Base-by-base conservation (phyloP, 2,888 invertebrate genomes). In the Stegana nigrithorax region DNA sequence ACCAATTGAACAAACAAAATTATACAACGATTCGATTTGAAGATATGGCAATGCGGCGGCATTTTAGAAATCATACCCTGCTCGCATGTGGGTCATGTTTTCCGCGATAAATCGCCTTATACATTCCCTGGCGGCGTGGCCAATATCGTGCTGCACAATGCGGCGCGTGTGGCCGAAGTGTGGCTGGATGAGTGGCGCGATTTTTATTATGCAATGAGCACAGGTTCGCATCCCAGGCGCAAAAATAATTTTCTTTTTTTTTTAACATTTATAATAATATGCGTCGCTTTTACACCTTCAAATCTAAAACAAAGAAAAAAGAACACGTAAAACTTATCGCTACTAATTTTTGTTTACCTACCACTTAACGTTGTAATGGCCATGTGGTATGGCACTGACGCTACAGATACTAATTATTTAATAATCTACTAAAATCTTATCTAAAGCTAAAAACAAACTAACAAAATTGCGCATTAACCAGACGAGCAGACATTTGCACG, bases 171-270 rank as follows among this genome's bases (percentile, higher is more conserved):
- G 81, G 98, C 98, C 81, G 96, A 97, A 87, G 99, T 99, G 82
- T 99, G 99, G 99, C 94, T 99, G 93, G 99, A 98, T 91, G 97
- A 98, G 87, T 98, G 98, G 95, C 93, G 96, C 87, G 96, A 96
- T 88, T 97, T 97, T 92, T 97, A 96, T 91, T 97, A 96, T 92
- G 95, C 95, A 88, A 96, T 97, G 94, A 97, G 96, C 88, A 94
- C 96, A 94, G 96, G 96, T 96, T 92, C 90, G 89, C 85, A 75
- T 19, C 29, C n/a, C 21, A 36, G 27, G 25, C 7, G 23, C 29
- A 14, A 56, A 12, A 23, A 51, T 53, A 47, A 17, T 5, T n/a
- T 32, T 12, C 32, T 10, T n/a, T 32, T 32, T 32, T 32, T 12
- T 27, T 6, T 51, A 27, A 51, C 51, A n/a, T 14, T 17, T 44